A percentile compares a stretch with the other conserved stretches of the same genome.
phyloP scores from a whole-genome alignment of 2,113 vertebrate genomes.

The Pelmatolapia mariae region DNA sequence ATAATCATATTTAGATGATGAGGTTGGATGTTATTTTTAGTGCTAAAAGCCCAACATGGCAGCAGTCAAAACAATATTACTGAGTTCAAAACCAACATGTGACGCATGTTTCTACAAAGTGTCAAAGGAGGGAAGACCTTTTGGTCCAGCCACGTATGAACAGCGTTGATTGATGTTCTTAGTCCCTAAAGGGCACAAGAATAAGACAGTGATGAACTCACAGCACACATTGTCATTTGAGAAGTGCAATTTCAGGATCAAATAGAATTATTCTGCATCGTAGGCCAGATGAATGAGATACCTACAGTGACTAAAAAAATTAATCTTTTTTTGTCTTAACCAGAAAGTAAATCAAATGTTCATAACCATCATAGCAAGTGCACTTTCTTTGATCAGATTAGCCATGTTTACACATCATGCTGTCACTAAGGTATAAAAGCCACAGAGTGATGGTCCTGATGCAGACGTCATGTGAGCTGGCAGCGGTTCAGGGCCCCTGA shows the following conservation, averaged over 20 bases:
- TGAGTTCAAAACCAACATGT: neutral
- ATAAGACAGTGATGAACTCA: neutral
- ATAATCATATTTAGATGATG: neutral
- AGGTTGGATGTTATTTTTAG: neutral
- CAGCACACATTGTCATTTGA: neutral
- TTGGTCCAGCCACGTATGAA: neutral
- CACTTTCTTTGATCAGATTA: neutral
- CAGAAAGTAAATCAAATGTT: neutral
- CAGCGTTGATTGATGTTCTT: neutral
- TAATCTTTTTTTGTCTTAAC: neutral
- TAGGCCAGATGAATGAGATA: neutral
- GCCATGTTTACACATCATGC: neutral
- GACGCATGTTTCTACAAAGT: conserved; percentile 38
- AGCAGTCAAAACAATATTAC: neutral
- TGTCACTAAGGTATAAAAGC: neutral
- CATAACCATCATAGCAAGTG: neutral
- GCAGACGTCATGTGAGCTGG: conserved; percentile 41
- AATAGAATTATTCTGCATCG: neutral
- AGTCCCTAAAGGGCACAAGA: neutral
- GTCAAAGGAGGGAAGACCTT: conserved; percentile 16
- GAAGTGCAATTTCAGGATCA: neutral
- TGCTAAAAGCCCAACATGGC: neutral
- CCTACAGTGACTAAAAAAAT: neutral
- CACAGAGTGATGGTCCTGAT: neutral
- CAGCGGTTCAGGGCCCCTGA: conserved; percentile 3